A percentile compares a stretch with the other conserved stretches of the same genome.
Evolutionary conservation across 2,888 invertebrate genomes (phyloP).

Genomic region (Harpagoxenus sublaevis): DNA sequence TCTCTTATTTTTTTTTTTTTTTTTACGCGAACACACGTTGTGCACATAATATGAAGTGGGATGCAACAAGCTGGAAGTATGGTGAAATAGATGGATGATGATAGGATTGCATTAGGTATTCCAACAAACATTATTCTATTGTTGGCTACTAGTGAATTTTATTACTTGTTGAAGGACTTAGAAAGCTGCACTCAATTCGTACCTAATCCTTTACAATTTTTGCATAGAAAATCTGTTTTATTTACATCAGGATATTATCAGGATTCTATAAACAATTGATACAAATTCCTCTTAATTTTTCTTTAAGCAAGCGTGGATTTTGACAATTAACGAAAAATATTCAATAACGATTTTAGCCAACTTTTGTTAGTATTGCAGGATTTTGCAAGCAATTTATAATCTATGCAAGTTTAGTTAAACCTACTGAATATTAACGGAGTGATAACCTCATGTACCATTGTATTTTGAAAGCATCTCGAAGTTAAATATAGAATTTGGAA

Average conservation of each 20-base stretch:
- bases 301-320: neutral
- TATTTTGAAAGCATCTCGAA: neutral
- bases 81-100: slow-evolving; percentile 63
- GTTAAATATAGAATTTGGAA: neutral
- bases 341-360: neutral
- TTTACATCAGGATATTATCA: neutral
- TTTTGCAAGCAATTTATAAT: neutral
- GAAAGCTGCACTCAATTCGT: neutral
- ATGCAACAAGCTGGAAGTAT: slow-evolving; percentile 68
- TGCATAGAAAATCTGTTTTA: neutral
- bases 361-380: neutral
- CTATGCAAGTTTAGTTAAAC: neutral
- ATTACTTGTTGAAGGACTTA: slow-evolving; percentile 12
- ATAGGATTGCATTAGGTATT: slow-evolving; percentile 55
- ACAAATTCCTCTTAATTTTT: neutral
- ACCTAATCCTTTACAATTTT: neutral
- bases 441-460: neutral
- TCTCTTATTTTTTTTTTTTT: slow-evolving; percentile 1
- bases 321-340: neutral
- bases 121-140: slow-evolving; percentile 12
- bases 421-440: neutral
- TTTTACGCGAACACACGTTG: slow-evolving; percentile 47
- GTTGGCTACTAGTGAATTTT: slow-evolving; percentile 8
- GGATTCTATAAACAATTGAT: neutral
- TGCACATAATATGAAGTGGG: slow-evolving; percentile 49